Evolutionary conservation across 2,888 invertebrate genomes (phyloP).

Genomic region (Ligdia adustata): DNA sequence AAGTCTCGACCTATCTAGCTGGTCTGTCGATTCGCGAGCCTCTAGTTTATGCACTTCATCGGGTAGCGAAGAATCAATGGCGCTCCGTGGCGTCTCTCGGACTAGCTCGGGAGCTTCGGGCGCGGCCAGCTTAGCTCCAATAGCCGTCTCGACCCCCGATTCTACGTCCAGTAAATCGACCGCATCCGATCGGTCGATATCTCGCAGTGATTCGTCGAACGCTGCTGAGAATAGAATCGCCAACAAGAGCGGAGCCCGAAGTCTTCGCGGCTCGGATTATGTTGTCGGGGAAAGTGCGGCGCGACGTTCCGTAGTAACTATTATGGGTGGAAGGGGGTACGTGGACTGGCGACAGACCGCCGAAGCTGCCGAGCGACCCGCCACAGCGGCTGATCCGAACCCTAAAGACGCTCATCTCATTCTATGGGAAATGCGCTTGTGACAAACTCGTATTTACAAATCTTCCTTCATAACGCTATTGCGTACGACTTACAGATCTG

Average conservation of each 20-base stretch:
- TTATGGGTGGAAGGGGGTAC: slow-evolving; percentile 95
- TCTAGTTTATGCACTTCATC: slow-evolving; percentile 92
- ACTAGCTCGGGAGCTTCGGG: slow-evolving; percentile 91
- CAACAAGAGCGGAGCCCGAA: slow-evolving; percentile 63
- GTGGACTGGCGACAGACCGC: slow-evolving; percentile 92
- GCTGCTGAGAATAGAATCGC: slow-evolving; percentile 46
- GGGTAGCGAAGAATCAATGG: slow-evolving; percentile 94
- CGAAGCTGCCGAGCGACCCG: slow-evolving; percentile 83
- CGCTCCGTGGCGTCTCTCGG: slow-evolving; percentile 88
- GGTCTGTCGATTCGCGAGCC: slow-evolving; percentile 94
- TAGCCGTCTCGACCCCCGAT: slow-evolving; percentile 76
- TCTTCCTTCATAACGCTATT: not conserved
- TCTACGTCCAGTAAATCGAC: slow-evolving; percentile 71
- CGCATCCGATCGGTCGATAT: slow-evolving; percentile 67
- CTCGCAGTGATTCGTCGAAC: slow-evolving; percentile 61
- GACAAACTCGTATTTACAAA: slow-evolving; percentile 49
- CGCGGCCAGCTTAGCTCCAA: slow-evolving; percentile 80
- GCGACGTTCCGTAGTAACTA: slow-evolving; percentile 90
- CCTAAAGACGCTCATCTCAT: slow-evolving; percentile 95
- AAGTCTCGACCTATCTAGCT: slow-evolving; percentile 92
- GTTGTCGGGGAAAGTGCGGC: slow-evolving; percentile 75
- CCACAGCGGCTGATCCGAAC: slow-evolving; percentile 87
- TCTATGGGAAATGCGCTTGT: slow-evolving; percentile 90
- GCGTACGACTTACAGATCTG: slow-evolving; percentile 33
- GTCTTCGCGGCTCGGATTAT: slow-evolving; percentile 72